A percentile compares a stretch with the other conserved stretches of the same genome.
Evolutionary conservation across 2,797 vertebrate species (phyloP).

Genomic region (Cheracebus regulus): DNA sequence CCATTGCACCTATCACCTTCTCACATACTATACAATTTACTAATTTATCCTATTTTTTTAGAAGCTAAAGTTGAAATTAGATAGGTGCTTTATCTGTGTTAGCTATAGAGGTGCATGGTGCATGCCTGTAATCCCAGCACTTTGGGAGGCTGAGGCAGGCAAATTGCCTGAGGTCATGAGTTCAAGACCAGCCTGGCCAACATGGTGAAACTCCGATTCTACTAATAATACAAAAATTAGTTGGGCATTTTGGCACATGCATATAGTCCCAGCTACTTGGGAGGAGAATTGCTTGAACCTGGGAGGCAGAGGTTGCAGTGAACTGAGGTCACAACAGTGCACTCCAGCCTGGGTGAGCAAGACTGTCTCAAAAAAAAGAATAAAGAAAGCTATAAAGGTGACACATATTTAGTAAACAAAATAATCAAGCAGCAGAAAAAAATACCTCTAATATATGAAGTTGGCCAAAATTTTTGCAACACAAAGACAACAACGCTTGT

Average conservation of each 20-base stretch:
- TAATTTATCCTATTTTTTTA: slow-evolving; percentile 48
- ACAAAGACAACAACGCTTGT: not conserved
- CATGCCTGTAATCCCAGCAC: not conserved
- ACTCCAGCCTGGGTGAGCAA: not conserved
- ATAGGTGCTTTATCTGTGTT: slow-evolving; percentile 13
- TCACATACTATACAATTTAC: not conserved
- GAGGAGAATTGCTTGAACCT: not conserved
- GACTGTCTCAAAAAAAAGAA: not conserved
- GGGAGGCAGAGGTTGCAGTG: not conserved
- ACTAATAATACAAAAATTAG: not conserved
- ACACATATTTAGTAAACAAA: slow-evolving; percentile 58
- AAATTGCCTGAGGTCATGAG: not conserved
- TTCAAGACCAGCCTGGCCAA: not conserved
- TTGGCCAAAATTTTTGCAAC: not conserved
- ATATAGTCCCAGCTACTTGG: not conserved
- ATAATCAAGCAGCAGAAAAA: slow-evolving; percentile 54
- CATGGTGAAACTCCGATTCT: not conserved
- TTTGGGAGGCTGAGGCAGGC: not conserved
- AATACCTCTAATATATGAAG: not conserved
- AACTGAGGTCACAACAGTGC: fast-evolving
- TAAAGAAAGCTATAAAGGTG: slow-evolving; percentile 1
- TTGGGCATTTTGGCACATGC: not conserved
- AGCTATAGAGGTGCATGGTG: not conserved
- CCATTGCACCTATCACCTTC: not conserved
- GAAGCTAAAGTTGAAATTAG: slow-evolving; percentile 28